Base-by-base conservation (phyloP, 2,797 vertebrate species). In the Brotula barbata region DNA sequence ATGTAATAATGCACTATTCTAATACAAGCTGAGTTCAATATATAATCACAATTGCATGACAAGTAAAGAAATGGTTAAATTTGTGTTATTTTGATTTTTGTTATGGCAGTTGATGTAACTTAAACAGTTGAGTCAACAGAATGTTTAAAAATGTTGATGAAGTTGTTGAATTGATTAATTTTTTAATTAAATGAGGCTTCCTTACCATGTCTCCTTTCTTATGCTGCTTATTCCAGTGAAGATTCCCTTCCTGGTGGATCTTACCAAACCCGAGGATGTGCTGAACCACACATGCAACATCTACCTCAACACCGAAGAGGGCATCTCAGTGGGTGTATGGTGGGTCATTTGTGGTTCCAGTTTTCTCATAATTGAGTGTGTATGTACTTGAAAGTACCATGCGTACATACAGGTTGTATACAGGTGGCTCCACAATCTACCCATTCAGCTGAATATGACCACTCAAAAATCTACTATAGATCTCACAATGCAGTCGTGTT, bases 261-360 rank as follows among this genome's bases (percentile, higher is more conserved):
- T 91, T 1, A 46, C 80, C 71, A 71, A 72, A 39, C 94, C 93
- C 1, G 75, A 77, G 33, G 76, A 85, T 19, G 43, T 84, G 3
- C 63, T 93, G 48, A 88, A 92, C 63, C 88, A 93, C 88, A 95
- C 93, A 0, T 47, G 64, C 47, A 94, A 93, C 85, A 90, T 93
- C 75, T 93, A 93, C 63, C 80, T 94, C 33, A 61, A 49, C 42
- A 55, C 85, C 0, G 91, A 93, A 65, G 83, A 91, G 1, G 83
- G 78, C 3, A 36, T 94, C 63, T 83, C 88, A 5, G 58, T 93
- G 19, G 93, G 92, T 10, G 68, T 94, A 46, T 94, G 93, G 94
- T 94, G 89, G 85, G 79, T 62, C 58, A 21, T 25, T n/a, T 71
- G 31, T 7, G 33, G 1, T 13, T 59, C 17, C 51, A 40, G n/a